A percentile compares a stretch with the other conserved stretches of the same genome.
These are phyloP conservation scores for Tenthredo mesomela DNA, from an alignment of 2,888 invertebrate genomes.

Conservation along the genomic window DNA sequence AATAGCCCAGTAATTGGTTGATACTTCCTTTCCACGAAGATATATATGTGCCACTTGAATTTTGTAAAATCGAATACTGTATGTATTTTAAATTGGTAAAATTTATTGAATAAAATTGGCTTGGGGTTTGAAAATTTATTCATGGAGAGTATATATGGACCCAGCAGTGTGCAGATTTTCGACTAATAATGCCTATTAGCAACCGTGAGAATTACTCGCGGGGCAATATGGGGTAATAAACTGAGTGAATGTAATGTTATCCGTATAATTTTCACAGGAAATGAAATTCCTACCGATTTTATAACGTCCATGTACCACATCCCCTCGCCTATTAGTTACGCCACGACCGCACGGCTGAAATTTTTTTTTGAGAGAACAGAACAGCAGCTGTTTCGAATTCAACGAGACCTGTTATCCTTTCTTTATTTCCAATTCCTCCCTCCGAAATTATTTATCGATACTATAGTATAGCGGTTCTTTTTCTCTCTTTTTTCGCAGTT, in stretches of 20 bases:
- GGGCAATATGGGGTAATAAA: slow-evolving; percentile 5
- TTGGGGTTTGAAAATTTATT: not conserved
- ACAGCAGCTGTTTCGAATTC: not conserved
- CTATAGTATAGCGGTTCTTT: not conserved
- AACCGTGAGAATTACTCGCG: slow-evolving; percentile 69
- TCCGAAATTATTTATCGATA: not conserved
- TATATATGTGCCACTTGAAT: not conserved
- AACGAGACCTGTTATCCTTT: slow-evolving; percentile 7
- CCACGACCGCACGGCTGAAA: not conserved
- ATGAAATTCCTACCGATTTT: slow-evolving; percentile 2
- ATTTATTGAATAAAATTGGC: not conserved
- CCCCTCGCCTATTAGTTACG: not conserved
- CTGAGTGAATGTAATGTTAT: not conserved
- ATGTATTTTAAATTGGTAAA: not conserved
- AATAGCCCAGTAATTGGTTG: not conserved
- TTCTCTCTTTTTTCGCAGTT: not conserved
- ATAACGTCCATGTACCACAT: not conserved
- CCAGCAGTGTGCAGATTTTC: not conserved
- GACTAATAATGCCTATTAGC: slow-evolving; percentile 7
- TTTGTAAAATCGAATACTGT: not conserved
- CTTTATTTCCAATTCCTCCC: slow-evolving; percentile 12
- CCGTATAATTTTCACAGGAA: slow-evolving; percentile 5
- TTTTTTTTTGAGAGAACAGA: not conserved
- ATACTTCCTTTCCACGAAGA: too few species aligned
- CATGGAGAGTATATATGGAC: not conserved